These are phyloP conservation scores for Pantherophis vulpinus DNA, from an alignment of 2,797 vertebrate species.

Conservation along the genomic window DNA sequence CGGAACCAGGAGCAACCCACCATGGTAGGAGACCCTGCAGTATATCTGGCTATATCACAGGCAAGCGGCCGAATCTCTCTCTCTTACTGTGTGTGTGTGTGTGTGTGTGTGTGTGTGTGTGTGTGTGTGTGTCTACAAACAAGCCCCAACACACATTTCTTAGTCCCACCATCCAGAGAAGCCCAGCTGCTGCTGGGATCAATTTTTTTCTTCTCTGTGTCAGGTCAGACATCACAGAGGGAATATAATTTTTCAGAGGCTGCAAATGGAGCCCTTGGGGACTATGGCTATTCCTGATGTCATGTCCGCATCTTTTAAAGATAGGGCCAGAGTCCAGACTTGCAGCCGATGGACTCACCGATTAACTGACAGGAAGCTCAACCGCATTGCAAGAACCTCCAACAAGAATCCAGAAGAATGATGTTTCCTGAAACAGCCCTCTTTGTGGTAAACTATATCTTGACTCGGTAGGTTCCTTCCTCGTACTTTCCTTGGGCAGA, in stretches of 20 bases:
- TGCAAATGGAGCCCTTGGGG: background rate
- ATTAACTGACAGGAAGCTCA: background rate
- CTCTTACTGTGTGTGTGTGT: no score
- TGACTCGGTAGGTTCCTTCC: constrained; percentile 14
- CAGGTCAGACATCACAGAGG: background rate
- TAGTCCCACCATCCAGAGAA: background rate
- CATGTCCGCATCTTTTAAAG: background rate
- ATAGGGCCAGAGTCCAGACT: background rate
- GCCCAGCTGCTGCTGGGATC: background rate
- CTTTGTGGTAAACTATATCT: constrained; percentile 33
- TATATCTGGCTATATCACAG: background rate
- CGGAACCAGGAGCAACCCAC: no score
- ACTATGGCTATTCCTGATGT: background rate
- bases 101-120: background rate
- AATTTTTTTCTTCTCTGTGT: background rate
- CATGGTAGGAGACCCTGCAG: background rate
- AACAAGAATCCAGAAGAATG: background rate
- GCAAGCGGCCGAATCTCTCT: background rate
- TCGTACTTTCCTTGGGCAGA: background rate
- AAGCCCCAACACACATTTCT: no score
- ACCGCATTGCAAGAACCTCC: fast-evolving
- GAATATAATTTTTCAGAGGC: constrained; percentile 15
- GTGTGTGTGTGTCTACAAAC: background rate
- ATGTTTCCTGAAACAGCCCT: constrained; percentile 23
- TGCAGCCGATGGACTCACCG: background rate